phyloP scores from a whole-genome alignment of 2,888 invertebrate genomes.

The Dryobotodes eremita region DNA sequence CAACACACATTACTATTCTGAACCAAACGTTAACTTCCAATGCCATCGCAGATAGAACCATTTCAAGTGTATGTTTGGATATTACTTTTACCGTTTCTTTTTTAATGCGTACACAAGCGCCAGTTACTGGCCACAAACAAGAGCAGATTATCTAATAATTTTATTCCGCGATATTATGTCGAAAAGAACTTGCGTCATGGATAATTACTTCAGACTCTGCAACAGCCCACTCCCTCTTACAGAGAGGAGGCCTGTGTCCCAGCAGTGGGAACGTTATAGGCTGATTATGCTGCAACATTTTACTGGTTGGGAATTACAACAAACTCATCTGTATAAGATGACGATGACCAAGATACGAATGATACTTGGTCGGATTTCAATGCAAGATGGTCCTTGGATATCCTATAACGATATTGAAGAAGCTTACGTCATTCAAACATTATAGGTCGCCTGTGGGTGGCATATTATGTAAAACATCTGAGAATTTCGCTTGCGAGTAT shows the following conservation, averaged over 20 bases:
- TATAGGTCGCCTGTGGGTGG: constrained; percentile 38
- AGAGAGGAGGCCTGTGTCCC: no score
- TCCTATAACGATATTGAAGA: constrained; percentile 38
- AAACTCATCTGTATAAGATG: background rate
- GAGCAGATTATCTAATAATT: background rate
- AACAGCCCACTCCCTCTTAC: no score
- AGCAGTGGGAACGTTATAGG: no score
- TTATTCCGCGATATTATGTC: background rate
- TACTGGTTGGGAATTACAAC: no score
- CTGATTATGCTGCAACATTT: no score
- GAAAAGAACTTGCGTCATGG: constrained; percentile 1
- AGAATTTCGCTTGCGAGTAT: constrained; percentile 6
- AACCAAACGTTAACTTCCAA: constrained; percentile 50
- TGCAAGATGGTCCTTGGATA: constrained; percentile 27
- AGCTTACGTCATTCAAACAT: constrained; percentile 37
- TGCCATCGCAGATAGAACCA: constrained; percentile 49
- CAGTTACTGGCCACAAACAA: background rate
- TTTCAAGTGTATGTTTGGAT: constrained; percentile 33
- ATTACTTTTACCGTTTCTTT: constrained; percentile 26
- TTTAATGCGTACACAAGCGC: background rate
- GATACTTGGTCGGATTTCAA: background rate
- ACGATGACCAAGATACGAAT: background rate
- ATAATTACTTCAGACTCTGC: background rate
- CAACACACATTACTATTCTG: constrained; percentile 64
- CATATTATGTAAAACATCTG: constrained; percentile 6